These are phyloP conservation scores for Fabriciana adippe DNA, from an alignment of 2,888 invertebrate genomes.

Conservation along the genomic window DNA sequence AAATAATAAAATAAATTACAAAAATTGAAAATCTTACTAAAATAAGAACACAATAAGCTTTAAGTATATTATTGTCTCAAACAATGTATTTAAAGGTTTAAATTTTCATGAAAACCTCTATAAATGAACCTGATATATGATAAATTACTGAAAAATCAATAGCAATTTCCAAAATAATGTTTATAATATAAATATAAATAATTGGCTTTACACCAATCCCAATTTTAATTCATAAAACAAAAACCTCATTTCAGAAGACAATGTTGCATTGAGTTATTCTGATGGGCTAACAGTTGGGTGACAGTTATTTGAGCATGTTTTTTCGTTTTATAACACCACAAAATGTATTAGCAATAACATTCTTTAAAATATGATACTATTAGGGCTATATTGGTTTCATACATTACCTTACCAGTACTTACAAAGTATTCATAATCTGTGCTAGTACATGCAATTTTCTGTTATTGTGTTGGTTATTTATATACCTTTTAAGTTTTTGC, in stretches of 20 bases:
- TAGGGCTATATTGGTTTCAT: background rate
- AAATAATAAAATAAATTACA: too few relatives aligned
- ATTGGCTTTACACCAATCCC: conserved; percentile 1
- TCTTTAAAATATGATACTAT: background rate
- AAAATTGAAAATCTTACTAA: too few relatives aligned
- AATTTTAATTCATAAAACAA: conserved; percentile 10
- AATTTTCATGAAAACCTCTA: too few relatives aligned
- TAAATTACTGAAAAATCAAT: too few relatives aligned
- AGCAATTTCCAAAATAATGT: too few relatives aligned
- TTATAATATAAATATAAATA: too few relatives aligned
- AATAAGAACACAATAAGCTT: too few relatives aligned
- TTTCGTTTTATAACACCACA: conserved; percentile 22
- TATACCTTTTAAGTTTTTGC: conserved; percentile 25
- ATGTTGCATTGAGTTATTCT: conserved; percentile 24
- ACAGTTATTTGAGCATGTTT: conserved; percentile 29
- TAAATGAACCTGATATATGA: too few relatives aligned
- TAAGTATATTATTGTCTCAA: too few relatives aligned
- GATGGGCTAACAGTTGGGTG: conserved; percentile 28
- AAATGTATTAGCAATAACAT: conserved; percentile 17
- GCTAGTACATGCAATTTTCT: conserved; percentile 27
- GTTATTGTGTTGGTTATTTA: conserved; percentile 31
- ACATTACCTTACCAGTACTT: too few relatives aligned
- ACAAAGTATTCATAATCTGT: too few relatives aligned
- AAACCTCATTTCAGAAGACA: conserved; percentile 16
- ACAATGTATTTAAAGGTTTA: too few relatives aligned